phyloP scores from a whole-genome alignment of 1,140 invertebrate genomes.

The Achroia grisella region DNA sequence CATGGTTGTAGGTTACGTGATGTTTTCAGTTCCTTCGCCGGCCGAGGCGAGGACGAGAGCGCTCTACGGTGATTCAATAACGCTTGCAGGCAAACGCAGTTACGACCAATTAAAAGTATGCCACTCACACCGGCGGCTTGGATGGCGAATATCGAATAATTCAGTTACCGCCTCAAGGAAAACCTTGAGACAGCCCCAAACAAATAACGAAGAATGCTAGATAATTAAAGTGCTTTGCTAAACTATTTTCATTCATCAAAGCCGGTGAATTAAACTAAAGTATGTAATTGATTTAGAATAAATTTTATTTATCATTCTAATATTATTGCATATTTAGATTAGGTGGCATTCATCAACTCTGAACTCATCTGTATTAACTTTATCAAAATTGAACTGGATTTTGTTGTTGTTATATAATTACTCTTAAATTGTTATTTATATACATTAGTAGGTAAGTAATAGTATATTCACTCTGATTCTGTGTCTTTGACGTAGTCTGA shows the following conservation, averaged over 20 bases:
- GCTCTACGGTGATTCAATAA: slow-evolving; percentile 62
- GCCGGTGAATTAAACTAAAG: slow-evolving; percentile 9
- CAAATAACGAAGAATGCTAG: slow-evolving; percentile 34
- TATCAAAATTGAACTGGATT: too few species aligned
- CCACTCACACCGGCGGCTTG: slow-evolving; percentile 50
- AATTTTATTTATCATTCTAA: too few species aligned
- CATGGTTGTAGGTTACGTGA: slow-evolving; percentile 7
- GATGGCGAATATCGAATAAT: slow-evolving; percentile 32
- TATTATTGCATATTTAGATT: too few species aligned
- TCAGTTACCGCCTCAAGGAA: slow-evolving; percentile 48
- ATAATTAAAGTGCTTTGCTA: slow-evolving; percentile 32
- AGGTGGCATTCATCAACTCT: too few species aligned
- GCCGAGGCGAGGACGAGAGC: slow-evolving; percentile 30
- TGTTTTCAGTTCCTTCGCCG: slow-evolving; percentile 16
- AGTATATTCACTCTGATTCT: too few species aligned
- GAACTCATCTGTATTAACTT: too few species aligned
- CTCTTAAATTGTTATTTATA: too few species aligned
- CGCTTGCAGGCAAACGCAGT: slow-evolving; percentile 66
- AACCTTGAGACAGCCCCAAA: slow-evolving; percentile 41
- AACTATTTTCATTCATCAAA: slow-evolving; percentile 33
- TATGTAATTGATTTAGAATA: too few species aligned
- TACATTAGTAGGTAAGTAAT: too few species aligned
- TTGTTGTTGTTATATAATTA: too few species aligned
- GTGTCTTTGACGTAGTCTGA: too few species aligned
- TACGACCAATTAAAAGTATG: slow-evolving; percentile 71